These are phyloP conservation scores for Apotomis turbidana DNA, from an alignment of 2,888 invertebrate genomes.

Conservation along the genomic window DNA sequence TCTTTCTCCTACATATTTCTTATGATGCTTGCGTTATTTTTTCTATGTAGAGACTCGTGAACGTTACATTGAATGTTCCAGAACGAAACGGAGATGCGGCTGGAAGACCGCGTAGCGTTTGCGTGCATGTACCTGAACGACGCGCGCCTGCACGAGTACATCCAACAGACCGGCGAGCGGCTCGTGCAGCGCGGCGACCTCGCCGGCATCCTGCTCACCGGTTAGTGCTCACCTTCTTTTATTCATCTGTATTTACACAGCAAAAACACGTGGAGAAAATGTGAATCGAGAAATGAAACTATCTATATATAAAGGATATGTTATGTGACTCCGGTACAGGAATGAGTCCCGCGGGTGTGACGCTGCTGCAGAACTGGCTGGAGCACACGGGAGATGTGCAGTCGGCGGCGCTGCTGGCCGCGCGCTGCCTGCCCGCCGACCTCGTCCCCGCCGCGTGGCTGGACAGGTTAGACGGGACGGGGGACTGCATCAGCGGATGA, in stretches of 20 bases:
- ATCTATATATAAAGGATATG: too few species aligned
- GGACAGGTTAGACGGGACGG: slow-evolving; percentile 68
- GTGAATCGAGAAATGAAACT: too few species aligned
- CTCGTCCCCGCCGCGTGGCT: slow-evolving; percentile 87
- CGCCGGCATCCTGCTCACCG: slow-evolving; percentile 93
- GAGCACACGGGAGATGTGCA: slow-evolving; percentile 96
- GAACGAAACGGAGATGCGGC: slow-evolving; percentile 92
- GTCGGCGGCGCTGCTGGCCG: slow-evolving; percentile 91
- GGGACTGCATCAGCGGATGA: too few species aligned
- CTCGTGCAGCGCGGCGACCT: slow-evolving; percentile 91
- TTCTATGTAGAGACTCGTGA: too few species aligned
- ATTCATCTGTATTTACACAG: too few species aligned
- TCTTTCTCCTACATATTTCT: too few species aligned
- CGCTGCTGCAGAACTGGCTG: slow-evolving; percentile 93
- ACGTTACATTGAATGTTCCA: slow-evolving; percentile 54
- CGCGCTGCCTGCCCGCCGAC: slow-evolving; percentile 88
- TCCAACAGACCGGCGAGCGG: slow-evolving; percentile 87
- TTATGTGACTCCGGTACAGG: slow-evolving; percentile 70
- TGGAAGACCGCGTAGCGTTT: slow-evolving; percentile 96
- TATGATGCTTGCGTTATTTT: too few species aligned
- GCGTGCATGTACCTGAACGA: slow-evolving; percentile 94
- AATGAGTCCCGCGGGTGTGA: slow-evolving; percentile 88
- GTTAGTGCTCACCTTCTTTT: slow-evolving; percentile 56
- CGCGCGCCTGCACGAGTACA: slow-evolving; percentile 89
- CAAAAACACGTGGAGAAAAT: too few species aligned